Evolutionary conservation across 2,888 invertebrate species (phyloP).

Genomic region (Oscheius sp.): DNA sequence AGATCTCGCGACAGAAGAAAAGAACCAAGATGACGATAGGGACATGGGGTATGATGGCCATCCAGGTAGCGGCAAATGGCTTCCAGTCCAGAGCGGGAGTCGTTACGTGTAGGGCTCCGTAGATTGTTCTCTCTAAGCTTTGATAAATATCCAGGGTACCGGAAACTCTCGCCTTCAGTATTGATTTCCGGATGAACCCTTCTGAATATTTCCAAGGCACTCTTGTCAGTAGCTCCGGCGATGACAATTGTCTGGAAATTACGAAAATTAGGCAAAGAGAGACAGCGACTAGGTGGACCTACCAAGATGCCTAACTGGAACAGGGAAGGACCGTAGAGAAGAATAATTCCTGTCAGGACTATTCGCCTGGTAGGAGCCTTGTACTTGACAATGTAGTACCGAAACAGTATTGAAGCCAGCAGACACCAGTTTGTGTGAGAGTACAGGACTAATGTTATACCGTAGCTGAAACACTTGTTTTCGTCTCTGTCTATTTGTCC

Average conservation of each 20-base stretch:
- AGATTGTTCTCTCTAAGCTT: too few species aligned
- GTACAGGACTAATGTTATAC: not conserved
- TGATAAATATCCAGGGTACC: too few species aligned
- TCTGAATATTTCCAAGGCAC: not conserved
- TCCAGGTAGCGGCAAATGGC: too few species aligned
- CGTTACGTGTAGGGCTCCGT: too few species aligned
- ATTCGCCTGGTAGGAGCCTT: not conserved
- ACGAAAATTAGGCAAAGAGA: too few species aligned
- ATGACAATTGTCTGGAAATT: not conserved
- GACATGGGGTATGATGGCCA: not conserved
- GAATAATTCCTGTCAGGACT: not conserved
- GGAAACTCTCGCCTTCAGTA: not conserved
- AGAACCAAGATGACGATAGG: not conserved
- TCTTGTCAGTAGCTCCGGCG: not conserved
- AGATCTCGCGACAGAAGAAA: not conserved
- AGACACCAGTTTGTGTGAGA: slow-evolving; percentile 2
- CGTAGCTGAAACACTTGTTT: not conserved
- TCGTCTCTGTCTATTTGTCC: too few species aligned
- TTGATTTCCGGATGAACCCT: not conserved
- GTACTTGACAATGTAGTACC: not conserved
- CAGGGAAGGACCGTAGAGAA: not conserved
- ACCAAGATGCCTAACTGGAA: not conserved
- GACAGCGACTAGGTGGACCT: not conserved
- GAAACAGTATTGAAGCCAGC: not conserved
- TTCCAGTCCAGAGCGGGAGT: too few species aligned